Percentiles rank a stretch among this genome's conserved stretches.
These are phyloP conservation scores for Zeugodacus cucurbitae DNA, from an alignment of 1,140 invertebrate genomes.

Conservation along the genomic window DNA sequence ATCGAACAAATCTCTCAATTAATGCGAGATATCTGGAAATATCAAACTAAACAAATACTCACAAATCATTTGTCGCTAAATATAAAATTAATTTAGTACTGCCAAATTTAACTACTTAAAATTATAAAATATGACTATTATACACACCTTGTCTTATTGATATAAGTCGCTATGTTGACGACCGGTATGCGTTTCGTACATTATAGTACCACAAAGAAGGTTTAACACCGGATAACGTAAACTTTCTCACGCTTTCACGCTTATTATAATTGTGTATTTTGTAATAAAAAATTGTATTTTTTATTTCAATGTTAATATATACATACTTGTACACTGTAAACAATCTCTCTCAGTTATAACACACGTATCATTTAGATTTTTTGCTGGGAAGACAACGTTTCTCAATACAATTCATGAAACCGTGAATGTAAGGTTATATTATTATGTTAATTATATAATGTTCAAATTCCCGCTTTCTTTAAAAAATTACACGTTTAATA, in stretches of 20 bases:
- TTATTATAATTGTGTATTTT: neutral
- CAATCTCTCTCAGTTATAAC: neutral
- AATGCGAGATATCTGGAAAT: no score
- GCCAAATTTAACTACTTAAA: no score
- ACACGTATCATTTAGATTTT: neutral
- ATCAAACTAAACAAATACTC: no score
- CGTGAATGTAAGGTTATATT: neutral
- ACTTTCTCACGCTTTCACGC: constrained; percentile 19
- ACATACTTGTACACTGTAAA: neutral
- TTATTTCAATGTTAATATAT: neutral
- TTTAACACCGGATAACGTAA: neutral
- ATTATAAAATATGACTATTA: neutral
- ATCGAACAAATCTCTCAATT: no score
- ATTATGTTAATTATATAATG: neutral
- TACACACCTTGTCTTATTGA: neutral
- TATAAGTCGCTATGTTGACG: neutral
- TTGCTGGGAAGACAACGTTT: neutral
- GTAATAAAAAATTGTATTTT: neutral
- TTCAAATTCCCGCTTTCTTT: neutral
- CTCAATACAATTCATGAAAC: neutral
- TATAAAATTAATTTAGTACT: no score
- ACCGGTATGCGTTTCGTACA: neutral
- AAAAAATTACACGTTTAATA: no score
- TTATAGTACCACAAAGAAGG: no score
- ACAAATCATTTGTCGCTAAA: no score